Evolutionary conservation across 2,888 invertebrate genomes (phyloP), one percentile per base, ranked within the genome.

Genomic region (Eurois occulta): DNA sequence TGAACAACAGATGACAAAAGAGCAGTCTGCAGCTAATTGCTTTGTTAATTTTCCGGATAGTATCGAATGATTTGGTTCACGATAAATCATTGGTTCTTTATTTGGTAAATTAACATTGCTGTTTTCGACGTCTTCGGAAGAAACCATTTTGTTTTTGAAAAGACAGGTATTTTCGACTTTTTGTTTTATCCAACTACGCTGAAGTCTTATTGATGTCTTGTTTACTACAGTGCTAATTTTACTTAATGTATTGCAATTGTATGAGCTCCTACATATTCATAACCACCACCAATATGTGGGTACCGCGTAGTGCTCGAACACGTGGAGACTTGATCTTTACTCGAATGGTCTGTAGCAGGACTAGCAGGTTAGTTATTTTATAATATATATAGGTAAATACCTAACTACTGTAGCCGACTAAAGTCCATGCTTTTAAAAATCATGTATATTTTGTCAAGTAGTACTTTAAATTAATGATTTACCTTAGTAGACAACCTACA

Each of bases 261-360:
- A n/a, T n/a, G n/a, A n/a, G n/a, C n/a, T n/a, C n/a, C n/a, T n/a
- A n/a, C n/a, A n/a, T n/a, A 18, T 48, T 48, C 7, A 24, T 24
- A 48, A 48, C 18, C 98, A 78, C 95, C 99, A 79, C 98, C 98
- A 0, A 94, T 98, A 73, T 35, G 2, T 35, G 35, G 72, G 0
- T 98, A 97, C 87, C 95, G 97, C 72, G 94, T 99, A 58, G 98
- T 99, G 0, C 99, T 99, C 0, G 99, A 99, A 92, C 99, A 99
- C 93, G 98, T 99, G 11, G 99, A 99, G 94, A 98, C 98, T 0
- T 97, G 99, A 75, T 97, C 98, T 0, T 97, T 99, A 24, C 98
- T 97, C 91, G 90, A 98, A 98, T 0, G 98, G 98, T 48, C 28
- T 88, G 1, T 92, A 92, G 75, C 92, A n/a, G n/a, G n/a, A n/a